Percentiles rank a stretch among this genome's conserved stretches.
Evolutionary conservation across 1,140 invertebrate species (phyloP).

Genomic region (Ruditapes philippinarum): DNA sequence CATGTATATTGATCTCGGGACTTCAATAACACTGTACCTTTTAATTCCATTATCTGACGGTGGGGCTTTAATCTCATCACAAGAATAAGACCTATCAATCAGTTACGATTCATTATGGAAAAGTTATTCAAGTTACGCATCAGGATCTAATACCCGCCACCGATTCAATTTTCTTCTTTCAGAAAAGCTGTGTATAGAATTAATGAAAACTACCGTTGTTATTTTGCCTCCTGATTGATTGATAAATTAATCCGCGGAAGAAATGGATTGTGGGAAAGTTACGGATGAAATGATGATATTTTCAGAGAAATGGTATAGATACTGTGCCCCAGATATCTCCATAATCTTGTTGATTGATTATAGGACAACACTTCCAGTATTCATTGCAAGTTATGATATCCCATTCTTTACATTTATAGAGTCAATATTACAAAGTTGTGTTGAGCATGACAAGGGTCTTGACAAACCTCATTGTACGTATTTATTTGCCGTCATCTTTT

Average conservation of each 20-base stretch:
- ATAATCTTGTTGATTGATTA: no score
- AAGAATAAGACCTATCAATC: constrained; percentile 30
- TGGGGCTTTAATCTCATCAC: constrained; percentile 6
- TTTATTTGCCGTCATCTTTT: no score
- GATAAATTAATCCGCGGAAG: constrained; percentile 31
- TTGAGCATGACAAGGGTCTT: no score
- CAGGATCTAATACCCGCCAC: background rate
- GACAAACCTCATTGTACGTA: no score
- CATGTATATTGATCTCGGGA: background rate
- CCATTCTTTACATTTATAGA: no score
- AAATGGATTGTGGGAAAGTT: background rate
- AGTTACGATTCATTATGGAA: background rate
- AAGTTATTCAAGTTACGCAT: constrained; percentile 1
- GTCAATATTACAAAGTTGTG: no score
- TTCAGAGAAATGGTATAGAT: no score
- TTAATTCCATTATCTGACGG: constrained; percentile 17
- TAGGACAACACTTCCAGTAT: no score
- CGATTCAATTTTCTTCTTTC: constrained; percentile 1
- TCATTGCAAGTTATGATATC: no score
- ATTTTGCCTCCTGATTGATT: constrained; percentile 18
- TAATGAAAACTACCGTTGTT: constrained; percentile 33
- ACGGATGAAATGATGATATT: constrained; percentile 2
- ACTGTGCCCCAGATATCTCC: no score
- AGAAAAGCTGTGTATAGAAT: constrained; percentile 10
- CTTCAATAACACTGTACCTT: constrained; percentile 2